Evolutionary conservation across 2,888 invertebrate species (phyloP).

Genomic region (Torymus texanus): DNA sequence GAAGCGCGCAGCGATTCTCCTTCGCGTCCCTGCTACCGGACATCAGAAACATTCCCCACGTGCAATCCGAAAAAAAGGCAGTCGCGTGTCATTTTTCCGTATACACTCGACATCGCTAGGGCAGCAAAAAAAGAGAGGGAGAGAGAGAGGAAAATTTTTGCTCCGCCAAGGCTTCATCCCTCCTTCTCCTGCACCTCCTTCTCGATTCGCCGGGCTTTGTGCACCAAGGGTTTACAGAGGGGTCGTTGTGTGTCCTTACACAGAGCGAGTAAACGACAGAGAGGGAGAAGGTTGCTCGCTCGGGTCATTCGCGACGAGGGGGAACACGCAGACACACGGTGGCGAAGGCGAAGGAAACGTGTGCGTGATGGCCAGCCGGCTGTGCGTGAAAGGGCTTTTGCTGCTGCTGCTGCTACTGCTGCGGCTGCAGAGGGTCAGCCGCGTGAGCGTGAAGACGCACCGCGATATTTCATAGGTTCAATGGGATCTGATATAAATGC

Average conservation of each 20-base stretch:
- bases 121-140: neutral
- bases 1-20: no score
- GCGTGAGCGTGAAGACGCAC: slow-evolving; percentile 23
- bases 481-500: slow-evolving; percentile 43
- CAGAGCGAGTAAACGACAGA: neutral
- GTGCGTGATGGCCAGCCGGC: slow-evolving; percentile 29
- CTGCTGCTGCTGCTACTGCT: neutral
- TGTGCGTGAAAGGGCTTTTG: slow-evolving; percentile 44
- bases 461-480: slow-evolving; percentile 50
- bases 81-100: slow-evolving; percentile 44
- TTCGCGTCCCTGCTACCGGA: neutral
- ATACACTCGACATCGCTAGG: neutral
- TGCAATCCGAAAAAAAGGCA: neutral
- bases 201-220: slow-evolving; percentile 9
- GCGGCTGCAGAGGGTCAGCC: no score
- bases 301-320: neutral
- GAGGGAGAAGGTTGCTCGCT: neutral
- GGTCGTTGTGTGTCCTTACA: slow-evolving; percentile 16
- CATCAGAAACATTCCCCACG: slow-evolving; percentile 32
- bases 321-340: neutral
- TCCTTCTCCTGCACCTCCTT: no score
- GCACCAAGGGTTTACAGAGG: slow-evolving; percentile 14
- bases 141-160: slow-evolving; percentile 35
- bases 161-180: slow-evolving; percentile 23
- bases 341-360: neutral